Evolutionary conservation across 2,113 vertebrate genomes (phyloP).

Genomic region (Hemiprocne comata): DNA sequence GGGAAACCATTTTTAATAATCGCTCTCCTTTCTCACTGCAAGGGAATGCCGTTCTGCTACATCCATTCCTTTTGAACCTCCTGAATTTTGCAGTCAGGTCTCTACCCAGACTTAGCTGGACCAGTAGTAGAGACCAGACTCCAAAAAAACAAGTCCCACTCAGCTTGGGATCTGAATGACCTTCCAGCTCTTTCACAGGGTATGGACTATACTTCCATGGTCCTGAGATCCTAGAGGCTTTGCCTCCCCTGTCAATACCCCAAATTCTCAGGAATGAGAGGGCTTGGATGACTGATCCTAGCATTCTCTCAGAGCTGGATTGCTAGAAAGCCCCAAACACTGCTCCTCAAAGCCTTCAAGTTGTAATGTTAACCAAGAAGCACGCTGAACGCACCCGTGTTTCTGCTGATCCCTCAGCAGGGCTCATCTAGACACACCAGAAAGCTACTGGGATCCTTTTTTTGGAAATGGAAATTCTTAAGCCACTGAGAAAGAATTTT

Average conservation of each 20-base stretch:
- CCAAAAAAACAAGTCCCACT: not conserved
- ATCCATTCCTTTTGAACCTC: not conserved
- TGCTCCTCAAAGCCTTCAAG: not conserved
- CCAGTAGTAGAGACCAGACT: not conserved
- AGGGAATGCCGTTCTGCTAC: not conserved
- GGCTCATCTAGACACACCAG: not conserved
- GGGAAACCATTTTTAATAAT: not conserved
- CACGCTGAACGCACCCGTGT: not conserved
- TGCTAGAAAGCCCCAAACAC: not conserved
- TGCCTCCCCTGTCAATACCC: not conserved
- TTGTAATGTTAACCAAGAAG: not conserved
- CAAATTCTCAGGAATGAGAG: not conserved
- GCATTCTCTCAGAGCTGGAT: not conserved
- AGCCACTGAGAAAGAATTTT: not conserved
- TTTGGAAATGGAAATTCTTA: not conserved
- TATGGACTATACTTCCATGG: too few relatives aligned
- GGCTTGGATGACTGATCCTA: not conserved
- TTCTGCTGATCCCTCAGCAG: not conserved
- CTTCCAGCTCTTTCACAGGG: not conserved
- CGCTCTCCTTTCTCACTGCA: not conserved
- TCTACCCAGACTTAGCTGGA: not conserved
- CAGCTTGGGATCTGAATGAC: too few relatives aligned
- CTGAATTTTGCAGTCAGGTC: not conserved
- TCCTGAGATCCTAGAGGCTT: not conserved
- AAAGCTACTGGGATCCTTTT: not conserved